Base-by-base conservation (phyloP, 2,113 vertebrate species). In the Apaloderma vittatum region DNA sequence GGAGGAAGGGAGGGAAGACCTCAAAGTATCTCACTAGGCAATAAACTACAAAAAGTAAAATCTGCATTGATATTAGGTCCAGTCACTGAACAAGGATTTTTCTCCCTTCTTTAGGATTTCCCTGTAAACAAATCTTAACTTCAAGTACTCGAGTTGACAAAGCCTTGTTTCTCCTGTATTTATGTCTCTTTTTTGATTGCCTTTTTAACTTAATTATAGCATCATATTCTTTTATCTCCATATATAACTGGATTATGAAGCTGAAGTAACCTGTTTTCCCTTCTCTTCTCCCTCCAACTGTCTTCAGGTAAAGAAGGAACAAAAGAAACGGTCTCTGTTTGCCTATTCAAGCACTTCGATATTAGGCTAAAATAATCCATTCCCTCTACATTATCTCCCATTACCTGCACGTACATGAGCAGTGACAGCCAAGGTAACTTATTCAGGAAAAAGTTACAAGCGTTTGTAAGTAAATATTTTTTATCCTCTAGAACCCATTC, bases 151-250 rank as follows among this genome's bases (percentile, higher is more conserved):
- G 93, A 92, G 90, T 4, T 75, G 57, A 75, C 45, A 29, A 66
- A 75, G 23, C 14, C 40, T 78, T 71, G 13, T 55, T 93, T 94
- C 22, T 40, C 65, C 67, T 49, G 37, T 11, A 85, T 78, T 94
- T 86, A 62, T 82, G 29, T 51, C 45, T 79, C 67, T 20, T 29
- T 58, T 48, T 59, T 85, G 40, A 80, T 84, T 29, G 67, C 79
- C 15, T 76, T 90, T 88, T 93, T 26, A 94, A 93, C 40, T 73
- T 67, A 92, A 66, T 94, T 90, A 92, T 12, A 82, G 49, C n/a
- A 95, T 54, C 13, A 54, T 76, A 88, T 87, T 43, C 49, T 82
- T 94, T 88, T 76, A 58, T 92, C 83, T 92, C 67, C 24, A 36
- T 68, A 18, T 40, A 49, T 54, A 93, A 95, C 51, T 46, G 43